Conservation (phyloP, 2,797 vertebrate species). For the Moxostoma hubbsi region DNA sequence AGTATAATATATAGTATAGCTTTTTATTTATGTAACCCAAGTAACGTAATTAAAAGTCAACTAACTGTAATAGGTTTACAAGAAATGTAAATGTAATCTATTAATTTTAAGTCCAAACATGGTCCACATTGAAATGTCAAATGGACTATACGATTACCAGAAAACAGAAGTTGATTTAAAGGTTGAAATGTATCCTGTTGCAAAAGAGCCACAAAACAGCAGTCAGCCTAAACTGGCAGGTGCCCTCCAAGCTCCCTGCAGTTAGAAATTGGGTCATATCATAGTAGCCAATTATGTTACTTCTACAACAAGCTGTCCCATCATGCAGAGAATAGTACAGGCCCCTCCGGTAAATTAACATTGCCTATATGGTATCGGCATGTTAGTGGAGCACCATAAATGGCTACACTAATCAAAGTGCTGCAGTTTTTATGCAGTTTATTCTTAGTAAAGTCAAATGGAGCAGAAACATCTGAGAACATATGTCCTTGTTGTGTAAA, state of each 20-base stretch:
- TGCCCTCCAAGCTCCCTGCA: constrained; percentile 8
- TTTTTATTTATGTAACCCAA: too few species aligned
- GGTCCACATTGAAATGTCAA: background rate
- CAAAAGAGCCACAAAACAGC: constrained; percentile 34
- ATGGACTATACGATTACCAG: background rate
- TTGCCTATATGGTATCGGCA: background rate
- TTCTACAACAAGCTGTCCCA: constrained; percentile 23
- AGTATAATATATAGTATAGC: too few species aligned
- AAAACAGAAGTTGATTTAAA: constrained; percentile 28
- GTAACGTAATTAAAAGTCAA: too few species aligned
- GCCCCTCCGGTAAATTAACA: background rate
- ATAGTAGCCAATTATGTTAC: constrained; percentile 23
- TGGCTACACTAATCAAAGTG: constrained; percentile 9
- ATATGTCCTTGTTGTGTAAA: constrained; percentile 46
- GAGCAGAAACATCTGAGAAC: background rate
- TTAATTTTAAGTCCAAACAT: too few species aligned
- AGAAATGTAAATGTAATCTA: too few species aligned
- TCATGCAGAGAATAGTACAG: constrained; percentile 20
- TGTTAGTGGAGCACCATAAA: background rate
- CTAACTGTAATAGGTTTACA: too few species aligned
- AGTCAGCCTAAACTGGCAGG: constrained; percentile 38
- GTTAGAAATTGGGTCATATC: constrained; percentile 52
- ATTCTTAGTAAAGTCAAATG: background rate
- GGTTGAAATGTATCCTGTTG: constrained; percentile 20
- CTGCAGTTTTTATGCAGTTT: too few species aligned